Evolutionary conservation across 2,888 invertebrate genomes (phyloP).

Genomic region (Eristalinus sepulchralis): DNA sequence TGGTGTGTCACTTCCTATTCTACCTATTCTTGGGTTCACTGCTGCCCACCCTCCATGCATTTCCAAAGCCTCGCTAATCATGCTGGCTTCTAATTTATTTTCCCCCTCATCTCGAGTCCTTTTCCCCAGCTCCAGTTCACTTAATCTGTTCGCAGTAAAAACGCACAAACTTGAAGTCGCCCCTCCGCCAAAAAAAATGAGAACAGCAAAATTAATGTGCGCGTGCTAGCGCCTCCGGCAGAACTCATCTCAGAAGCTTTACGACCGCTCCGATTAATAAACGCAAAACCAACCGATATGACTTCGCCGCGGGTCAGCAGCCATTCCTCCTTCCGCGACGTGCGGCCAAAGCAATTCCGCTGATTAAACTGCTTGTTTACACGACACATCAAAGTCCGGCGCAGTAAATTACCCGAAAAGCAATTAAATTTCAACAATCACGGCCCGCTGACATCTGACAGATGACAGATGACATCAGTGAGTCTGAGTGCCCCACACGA

Average conservation of each 20-base stretch:
- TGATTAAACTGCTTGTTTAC: slow-evolving; percentile 31
- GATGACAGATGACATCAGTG: slow-evolving; percentile 30
- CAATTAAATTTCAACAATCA: slow-evolving; percentile 41
- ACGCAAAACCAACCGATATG: background rate
- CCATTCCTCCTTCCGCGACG: background rate
- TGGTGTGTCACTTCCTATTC: too few relatives aligned
- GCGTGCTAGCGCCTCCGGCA: background rate
- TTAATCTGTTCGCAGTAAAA: background rate
- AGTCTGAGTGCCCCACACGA: background rate
- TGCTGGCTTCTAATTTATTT: background rate
- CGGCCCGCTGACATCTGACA: background rate
- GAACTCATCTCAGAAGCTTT: background rate
- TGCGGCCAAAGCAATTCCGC: slow-evolving; percentile 7
- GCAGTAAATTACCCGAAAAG: slow-evolving; percentile 16
- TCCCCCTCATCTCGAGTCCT: background rate
- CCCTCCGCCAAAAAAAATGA: background rate
- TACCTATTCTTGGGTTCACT: too few relatives aligned
- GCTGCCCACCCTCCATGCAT: too few relatives aligned
- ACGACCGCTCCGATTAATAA: background rate
- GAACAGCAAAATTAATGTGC: background rate
- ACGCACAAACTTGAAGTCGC: too few relatives aligned
- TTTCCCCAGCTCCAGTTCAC: background rate
- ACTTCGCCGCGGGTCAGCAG: background rate
- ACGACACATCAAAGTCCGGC: slow-evolving; percentile 34
- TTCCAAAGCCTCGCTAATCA: background rate